Base-by-base conservation (phyloP, 2,888 invertebrate genomes). In the Lasioglossum marginatum region DNA sequence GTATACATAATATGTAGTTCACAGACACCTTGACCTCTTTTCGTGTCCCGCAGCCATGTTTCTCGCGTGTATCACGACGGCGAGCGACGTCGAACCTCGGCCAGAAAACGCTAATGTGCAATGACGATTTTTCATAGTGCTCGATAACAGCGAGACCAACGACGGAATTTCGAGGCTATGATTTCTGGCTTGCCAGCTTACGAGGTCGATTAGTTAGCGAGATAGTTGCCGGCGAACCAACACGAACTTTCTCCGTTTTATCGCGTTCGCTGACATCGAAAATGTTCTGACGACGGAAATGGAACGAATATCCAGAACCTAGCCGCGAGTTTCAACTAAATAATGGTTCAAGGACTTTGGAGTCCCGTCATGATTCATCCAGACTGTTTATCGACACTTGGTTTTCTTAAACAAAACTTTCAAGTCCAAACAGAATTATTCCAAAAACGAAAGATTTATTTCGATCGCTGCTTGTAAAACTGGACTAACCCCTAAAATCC, bases 121-220 rank as follows among this genome's bases (percentile, higher is more conserved):
- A 43, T 48, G 77, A 83, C 74, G 83, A 87, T 83, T 85, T 86
- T 86, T 81, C 77, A 73, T 79, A 31, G 73, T 16, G 48, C 76
- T 79, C 85, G 88, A 90, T 90, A 88, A 87, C 75, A 73, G 57
- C 63, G 40, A 57, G 79, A 88, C 73, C 71, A 74, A 70, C 74
- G 76, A 74, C 68, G 76, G 85, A 72, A 82, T 81, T 81, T 71
- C 76, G 79, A 74, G 79, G 66, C 72, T 43, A 45, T 72, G 86
- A 84, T 79, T 81, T 68, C 77, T 43, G 43, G 43, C 37, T 66
- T 77, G 71, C 75, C 34, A n/a, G 68, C 31, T 57, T 5, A 40
- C 77, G 81, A 66, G 77, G 70, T 57, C 79, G 88, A 90, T 89
- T 43, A 52, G 19, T 23, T 23, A 27, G 48, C 12, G 27, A 68